phyloP scores from a whole-genome alignment of 30 jellyfish, hydroid and myxozoan species.

The Hydractinia echinata region DNA sequence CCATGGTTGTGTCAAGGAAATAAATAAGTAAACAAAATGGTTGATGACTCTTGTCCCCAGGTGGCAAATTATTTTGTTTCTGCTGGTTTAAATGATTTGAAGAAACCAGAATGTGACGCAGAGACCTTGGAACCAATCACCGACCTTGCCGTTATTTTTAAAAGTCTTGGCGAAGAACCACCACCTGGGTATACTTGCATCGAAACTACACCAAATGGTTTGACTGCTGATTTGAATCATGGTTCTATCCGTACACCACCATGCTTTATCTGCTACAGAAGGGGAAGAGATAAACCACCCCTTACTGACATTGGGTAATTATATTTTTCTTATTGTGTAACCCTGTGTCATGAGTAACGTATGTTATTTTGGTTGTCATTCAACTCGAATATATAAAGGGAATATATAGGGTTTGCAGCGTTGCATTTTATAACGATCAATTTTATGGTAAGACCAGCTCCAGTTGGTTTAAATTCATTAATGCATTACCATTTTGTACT shows the following conservation, averaged over 20 bases:
- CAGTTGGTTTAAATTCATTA: no score
- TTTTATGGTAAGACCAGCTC: no score
- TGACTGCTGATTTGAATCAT: conserved; percentile 76
- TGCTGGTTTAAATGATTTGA: conserved; percentile 81
- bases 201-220: conserved; percentile 72
- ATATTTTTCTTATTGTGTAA: not conserved
- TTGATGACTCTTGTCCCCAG: not conserved
- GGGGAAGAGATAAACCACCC: conserved; percentile 98
- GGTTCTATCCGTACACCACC: conserved; percentile 88
- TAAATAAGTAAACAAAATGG: not conserved
- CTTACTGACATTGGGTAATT: conserved; percentile 92
- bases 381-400: not conserved
- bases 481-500: not conserved
- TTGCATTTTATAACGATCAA: no score
- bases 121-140: conserved; percentile 95
- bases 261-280: conserved; percentile 70
- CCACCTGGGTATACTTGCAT: conserved; percentile 89
- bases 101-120: conserved; percentile 80
- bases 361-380: not conserved
- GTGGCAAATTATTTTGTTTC: conserved; percentile 93
- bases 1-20: no score
- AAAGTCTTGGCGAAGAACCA: conserved; percentile 88
- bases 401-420: not conserved
- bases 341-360: no score
- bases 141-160: conserved; percentile 74